Percentiles rank a stretch among this genome's conserved stretches.
These are phyloP conservation scores for Otis tarda DNA, from an alignment of 2,113 vertebrate genomes.

Conservation along the genomic window DNA sequence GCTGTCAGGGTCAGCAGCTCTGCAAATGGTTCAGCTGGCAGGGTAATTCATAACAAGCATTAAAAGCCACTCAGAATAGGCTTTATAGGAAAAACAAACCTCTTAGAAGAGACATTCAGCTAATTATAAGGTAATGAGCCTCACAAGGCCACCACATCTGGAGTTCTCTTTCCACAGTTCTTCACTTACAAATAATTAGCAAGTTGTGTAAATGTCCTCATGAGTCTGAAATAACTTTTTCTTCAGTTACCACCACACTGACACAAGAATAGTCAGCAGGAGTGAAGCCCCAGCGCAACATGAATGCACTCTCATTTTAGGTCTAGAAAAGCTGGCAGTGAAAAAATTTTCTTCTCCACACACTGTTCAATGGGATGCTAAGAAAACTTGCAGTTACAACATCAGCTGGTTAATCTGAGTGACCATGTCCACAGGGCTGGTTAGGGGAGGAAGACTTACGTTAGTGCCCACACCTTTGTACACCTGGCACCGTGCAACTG, in stretches of 20 bases:
- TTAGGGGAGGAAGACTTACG: not conserved
- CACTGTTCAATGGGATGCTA: not conserved
- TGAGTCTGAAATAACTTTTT: not conserved
- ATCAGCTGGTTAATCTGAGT: not conserved
- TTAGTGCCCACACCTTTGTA: not conserved
- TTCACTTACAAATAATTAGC: not conserved
- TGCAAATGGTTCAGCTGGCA: conserved; percentile 48
- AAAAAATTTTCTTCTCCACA: not conserved
- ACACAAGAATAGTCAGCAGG: not conserved
- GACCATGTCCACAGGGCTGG: not conserved
- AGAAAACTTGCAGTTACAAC: not conserved
- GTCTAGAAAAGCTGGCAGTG: not conserved
- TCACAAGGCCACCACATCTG: not conserved
- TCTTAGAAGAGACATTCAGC: conserved; percentile 18
- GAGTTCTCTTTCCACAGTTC: not conserved
- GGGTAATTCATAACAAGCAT: conserved; percentile 37
- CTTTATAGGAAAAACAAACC: conserved; percentile 27
- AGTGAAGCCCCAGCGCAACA: not conserved
- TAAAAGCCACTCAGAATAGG: conserved; percentile 48
- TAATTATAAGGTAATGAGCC: conserved; percentile 30
- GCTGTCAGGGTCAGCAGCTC: not conserved
- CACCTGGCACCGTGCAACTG: not conserved
- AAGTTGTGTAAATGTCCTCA: not conserved
- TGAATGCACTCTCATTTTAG: not conserved
- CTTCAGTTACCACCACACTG: not conserved